Conservation (phyloP, 2,888 invertebrate genomes). For the Mellilla xanthometata region DNA sequence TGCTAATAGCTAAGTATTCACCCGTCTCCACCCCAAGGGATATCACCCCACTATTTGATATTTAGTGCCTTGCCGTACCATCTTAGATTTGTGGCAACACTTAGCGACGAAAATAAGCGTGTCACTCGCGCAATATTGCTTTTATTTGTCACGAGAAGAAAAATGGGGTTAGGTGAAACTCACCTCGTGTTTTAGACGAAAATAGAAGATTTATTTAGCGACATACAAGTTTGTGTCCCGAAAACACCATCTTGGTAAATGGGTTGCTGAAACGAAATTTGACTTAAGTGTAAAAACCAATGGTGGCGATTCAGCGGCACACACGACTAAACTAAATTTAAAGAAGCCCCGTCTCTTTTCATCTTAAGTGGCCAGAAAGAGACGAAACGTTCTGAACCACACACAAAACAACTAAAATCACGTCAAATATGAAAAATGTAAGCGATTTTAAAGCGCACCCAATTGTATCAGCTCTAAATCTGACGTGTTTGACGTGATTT, state of each 20-base stretch:
- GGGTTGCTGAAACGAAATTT: neutral
- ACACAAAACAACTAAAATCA: too few species aligned
- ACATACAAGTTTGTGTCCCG: neutral
- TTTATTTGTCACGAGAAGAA: conserved; percentile 46
- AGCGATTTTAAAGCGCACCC: too few species aligned
- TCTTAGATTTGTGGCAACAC: conserved; percentile 74
- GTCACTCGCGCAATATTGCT: conserved; percentile 39
- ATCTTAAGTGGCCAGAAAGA: too few species aligned
- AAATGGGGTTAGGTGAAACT: conserved; percentile 22
- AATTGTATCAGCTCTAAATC: too few species aligned
- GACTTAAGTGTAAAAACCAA: neutral
- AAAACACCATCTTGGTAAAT: neutral
- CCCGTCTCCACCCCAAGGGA: conserved; percentile 53
- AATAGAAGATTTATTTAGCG: conserved; percentile 17
- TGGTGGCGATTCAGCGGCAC: too few species aligned
- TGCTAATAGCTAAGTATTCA: conserved; percentile 61
- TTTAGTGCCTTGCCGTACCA: conserved; percentile 77
- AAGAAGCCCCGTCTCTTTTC: too few species aligned
- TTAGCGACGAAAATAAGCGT: conserved; percentile 53
- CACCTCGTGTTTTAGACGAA: conserved; percentile 15
- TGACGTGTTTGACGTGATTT: too few species aligned
- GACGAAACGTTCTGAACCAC: too few species aligned
- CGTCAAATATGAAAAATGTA: too few species aligned
- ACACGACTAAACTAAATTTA: too few species aligned
- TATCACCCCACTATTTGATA: conserved; percentile 48